Base-by-base conservation (phyloP, 1,140 invertebrate genomes). In the Scaptodrosophila lebanonensis region DNA sequence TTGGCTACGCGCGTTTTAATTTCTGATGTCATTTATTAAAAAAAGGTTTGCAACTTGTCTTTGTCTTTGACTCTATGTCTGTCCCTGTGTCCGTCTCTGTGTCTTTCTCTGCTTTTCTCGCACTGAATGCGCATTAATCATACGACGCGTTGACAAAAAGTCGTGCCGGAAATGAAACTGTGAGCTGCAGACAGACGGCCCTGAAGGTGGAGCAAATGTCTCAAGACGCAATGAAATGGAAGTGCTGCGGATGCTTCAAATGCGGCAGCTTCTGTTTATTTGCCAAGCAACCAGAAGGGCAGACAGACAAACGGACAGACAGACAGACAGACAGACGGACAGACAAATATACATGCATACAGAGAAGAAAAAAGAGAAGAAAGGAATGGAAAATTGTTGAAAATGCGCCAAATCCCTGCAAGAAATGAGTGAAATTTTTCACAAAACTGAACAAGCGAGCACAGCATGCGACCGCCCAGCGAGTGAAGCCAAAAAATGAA, bases 401-500 rank as follows among this genome's bases (percentile, higher is more conserved):
- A 25, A 25, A 25, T 25, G 22, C 22, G 22, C 51, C 64, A 79
- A 79, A 79, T 79, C 75, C 70, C 75, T 79, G 54, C 70, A 79
- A 79, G 75, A 82, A 82, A 79, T 75, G 75, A 70, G 69, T 75
- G 68, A 75, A 79, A 82, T 82, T 70, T 68, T 79, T 79, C 72
- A 77, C 53, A 70, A 29, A 43, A 43, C 33, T 17, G 11, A 45
- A 32, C 43, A 13, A 32, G 20, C 33, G n/a, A n/a, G 49, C 70
- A 65, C 57, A 59, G 48, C 66, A 60, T 47, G 47, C 58, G 44
- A 58, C 53, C 18, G 44, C n/a, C n/a, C 60, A 32, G 62, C 48
- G 40, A 35, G 18, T 6, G 33, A 33, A 9, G 45, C 39, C 39
- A 38, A 62, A 64, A 49, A 57, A 56, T 15, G 40, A 9, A 18